Evolutionary conservation across 1,140 invertebrate species (phyloP), one percentile per base, ranked within the genome.

Genomic region (Cyclina sinensis): DNA sequence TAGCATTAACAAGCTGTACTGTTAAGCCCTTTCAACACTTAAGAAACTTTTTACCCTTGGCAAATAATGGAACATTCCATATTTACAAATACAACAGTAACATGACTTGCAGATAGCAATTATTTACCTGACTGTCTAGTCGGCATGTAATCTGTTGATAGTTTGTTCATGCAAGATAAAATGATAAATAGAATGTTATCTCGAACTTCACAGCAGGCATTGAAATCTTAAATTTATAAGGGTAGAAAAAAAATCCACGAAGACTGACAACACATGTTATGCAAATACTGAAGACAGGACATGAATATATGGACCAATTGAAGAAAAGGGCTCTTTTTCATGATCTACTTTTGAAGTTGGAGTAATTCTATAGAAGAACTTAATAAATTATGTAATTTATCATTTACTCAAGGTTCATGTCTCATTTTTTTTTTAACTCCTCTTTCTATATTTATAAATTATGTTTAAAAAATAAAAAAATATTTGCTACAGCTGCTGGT

Each of bases 101-200:
- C 35, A 70, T 76, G 39, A 76, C 32, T 12, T 43, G 30, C 21
- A 76, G 73, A 48, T 51, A 46, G 24, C 2, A n/a, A 51, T 12
- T 78, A 78, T 78, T 78, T 78, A 78, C 74, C n/a, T 54, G 39
- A 30, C 39, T 51, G 74, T 78, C 74, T 78, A 78, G 74, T 37
- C 74, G n/a, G 24, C 21, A 70, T 27, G 14, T 37, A 37, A 70
- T 70, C 32, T 70, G 65, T 70, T 70, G 7, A 65, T 51, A 48
- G 73, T 76, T 51, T 76, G 73, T 46, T 57, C 74, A 78, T 37
- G 74, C 74, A 78, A 74, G 74, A 54, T 78, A 78, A 32, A 51
- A 46, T 51, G 74, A 54, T 78, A 78, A 78, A 35, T 30, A 18
- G 74, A 78, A 78, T 78, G 74, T 51, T 39, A 78, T 78, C 74